Percentiles rank a stretch among this genome's conserved stretches.
Evolutionary conservation across 2,797 vertebrate species (phyloP).

Genomic region (Rhinoraja longicauda): DNA sequence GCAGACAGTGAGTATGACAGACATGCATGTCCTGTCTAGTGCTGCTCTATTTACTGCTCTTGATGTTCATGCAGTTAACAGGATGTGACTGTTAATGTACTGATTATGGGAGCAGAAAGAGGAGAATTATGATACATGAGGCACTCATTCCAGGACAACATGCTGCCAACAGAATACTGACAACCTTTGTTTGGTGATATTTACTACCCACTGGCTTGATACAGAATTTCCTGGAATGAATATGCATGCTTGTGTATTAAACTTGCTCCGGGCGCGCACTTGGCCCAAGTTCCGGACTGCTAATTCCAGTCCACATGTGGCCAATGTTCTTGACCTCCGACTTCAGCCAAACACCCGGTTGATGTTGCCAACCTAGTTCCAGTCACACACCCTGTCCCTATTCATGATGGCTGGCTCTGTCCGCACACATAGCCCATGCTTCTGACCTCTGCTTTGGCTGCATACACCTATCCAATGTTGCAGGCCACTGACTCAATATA

Average conservation of each 20-base stretch:
- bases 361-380: too few relatives aligned
- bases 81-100: too few relatives aligned
- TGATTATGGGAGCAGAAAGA: not conserved
- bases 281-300: too few relatives aligned
- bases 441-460: too few relatives aligned
- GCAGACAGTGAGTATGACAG: conserved; percentile 75
- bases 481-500: too few relatives aligned
- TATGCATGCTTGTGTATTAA: not conserved
- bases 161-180: not conserved
- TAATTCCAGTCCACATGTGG: not conserved
- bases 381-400: too few relatives aligned
- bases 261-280: too few relatives aligned
- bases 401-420: too few relatives aligned
- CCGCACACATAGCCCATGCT: too few relatives aligned
- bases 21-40: not conserved
- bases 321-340: not conserved
- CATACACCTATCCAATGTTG: too few relatives aligned
- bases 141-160: not conserved
- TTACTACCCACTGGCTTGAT: not conserved
- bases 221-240: not conserved
- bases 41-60: not conserved
- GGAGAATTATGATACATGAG: not conserved
- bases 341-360: too few relatives aligned
- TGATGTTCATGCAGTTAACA: not conserved
- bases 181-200: not conserved